These are phyloP conservation scores for Zaprionus africanus DNA, from an alignment of 1,140 invertebrate genomes.

Conservation along the genomic window DNA sequence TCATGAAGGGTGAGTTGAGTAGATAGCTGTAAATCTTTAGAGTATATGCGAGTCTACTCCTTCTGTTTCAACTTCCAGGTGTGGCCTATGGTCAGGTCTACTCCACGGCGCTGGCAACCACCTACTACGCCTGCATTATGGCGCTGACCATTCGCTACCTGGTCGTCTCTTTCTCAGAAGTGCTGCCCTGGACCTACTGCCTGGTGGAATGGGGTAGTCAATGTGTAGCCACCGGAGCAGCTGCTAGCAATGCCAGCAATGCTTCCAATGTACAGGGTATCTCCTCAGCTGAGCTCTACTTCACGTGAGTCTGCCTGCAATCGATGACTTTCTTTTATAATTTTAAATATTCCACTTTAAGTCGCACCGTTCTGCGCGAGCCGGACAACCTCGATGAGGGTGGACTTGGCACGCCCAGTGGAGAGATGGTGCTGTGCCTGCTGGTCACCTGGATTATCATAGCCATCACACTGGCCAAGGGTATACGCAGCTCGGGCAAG, in stretches of 20 bases:
- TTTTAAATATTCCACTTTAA: conserved; percentile 70
- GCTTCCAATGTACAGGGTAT: conserved; percentile 29
- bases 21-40: neutral
- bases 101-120: conserved; percentile 89
- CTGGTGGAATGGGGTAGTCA: conserved; percentile 86
- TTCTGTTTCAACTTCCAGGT: conserved; percentile 63
- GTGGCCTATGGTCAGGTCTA: conserved; percentile 91
- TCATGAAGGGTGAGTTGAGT: conserved; percentile 85
- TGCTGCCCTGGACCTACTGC: conserved; percentile 89
- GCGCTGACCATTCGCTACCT: conserved; percentile 89
- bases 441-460: conserved; percentile 89
- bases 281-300: conserved; percentile 85
- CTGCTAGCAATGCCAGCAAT: conserved; percentile 16
- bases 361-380: conserved; percentile 86
- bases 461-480: conserved; percentile 87
- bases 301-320: conserved; percentile 73
- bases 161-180: conserved; percentile 86
- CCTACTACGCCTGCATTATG: conserved; percentile 90
- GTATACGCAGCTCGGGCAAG: conserved; percentile 88
- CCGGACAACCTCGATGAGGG: conserved; percentile 86
- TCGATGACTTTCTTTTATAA: neutral
- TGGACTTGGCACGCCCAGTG: conserved; percentile 87
- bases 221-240: conserved; percentile 82
- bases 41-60: neutral
- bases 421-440: conserved; percentile 88